phyloP scores from a whole-genome alignment of 2,113 vertebrate species.

The Chloebia gouldiae region DNA sequence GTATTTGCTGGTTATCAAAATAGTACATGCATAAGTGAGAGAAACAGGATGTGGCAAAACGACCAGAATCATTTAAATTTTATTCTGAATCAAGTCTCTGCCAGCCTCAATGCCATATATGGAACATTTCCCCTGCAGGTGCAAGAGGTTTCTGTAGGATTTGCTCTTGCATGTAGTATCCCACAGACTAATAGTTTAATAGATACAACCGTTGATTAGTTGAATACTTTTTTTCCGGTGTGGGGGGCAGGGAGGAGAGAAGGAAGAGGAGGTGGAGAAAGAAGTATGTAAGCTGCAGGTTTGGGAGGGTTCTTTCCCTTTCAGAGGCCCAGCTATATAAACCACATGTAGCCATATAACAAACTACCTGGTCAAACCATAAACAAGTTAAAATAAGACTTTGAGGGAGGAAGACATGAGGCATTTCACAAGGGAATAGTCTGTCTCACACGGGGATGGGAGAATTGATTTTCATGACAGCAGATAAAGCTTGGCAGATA shows the following conservation, averaged over 20 bases:
- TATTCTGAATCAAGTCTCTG: slow-evolving; percentile 53
- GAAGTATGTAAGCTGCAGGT: not conserved
- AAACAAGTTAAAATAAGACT: slow-evolving; percentile 28
- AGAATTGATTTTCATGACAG: slow-evolving; percentile 45
- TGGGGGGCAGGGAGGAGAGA: not conserved
- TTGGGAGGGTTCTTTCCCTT: not conserved
- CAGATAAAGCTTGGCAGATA: not conserved
- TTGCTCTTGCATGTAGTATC: slow-evolving; percentile 25
- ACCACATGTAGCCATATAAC: not conserved
- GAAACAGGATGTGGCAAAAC: slow-evolving; percentile 66
- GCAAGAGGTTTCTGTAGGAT: slow-evolving; percentile 51
- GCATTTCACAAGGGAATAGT: slow-evolving; percentile 35
- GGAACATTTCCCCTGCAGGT: slow-evolving; percentile 58
- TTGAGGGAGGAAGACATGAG: not conserved
- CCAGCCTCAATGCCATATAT: slow-evolving; percentile 21
- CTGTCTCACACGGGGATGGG: not conserved
- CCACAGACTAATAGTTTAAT: slow-evolving; percentile 33
- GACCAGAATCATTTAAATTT: slow-evolving; percentile 48
- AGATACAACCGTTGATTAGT: slow-evolving; percentile 17
- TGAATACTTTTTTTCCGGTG: not conserved
- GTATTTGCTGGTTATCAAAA: slow-evolving; percentile 53
- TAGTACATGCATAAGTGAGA: slow-evolving; percentile 37
- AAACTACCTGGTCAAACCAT: not conserved
- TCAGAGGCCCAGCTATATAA: not conserved
- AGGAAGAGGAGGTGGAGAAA: not conserved